A percentile compares a stretch with the other conserved stretches of the same genome.
Evolutionary conservation across 2,797 vertebrate species (phyloP).

Genomic region (Mus minutoides): DNA sequence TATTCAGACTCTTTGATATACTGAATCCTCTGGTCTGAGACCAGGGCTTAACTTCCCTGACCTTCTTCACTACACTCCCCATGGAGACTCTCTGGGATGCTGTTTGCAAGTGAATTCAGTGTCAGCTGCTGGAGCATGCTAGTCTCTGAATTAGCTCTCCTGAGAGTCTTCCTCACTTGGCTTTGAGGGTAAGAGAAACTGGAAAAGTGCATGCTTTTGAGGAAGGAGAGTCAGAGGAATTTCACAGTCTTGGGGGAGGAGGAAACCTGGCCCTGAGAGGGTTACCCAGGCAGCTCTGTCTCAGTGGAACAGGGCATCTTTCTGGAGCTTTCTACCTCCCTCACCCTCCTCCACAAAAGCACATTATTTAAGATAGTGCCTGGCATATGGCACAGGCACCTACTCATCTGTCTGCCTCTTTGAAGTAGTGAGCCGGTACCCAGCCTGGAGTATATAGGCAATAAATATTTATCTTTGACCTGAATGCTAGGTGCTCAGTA

Average conservation of each 20-base stretch:
- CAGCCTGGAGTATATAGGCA: background rate
- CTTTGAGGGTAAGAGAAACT: background rate
- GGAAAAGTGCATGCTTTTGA: background rate
- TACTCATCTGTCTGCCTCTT: background rate
- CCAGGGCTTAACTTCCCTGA: background rate
- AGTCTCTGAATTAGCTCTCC: background rate
- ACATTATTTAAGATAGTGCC: background rate
- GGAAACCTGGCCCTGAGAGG: background rate
- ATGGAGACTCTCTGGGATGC: slow-evolving; percentile 20
- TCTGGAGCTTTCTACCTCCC: background rate
- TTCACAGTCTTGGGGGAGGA: background rate
- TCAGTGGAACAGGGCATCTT: background rate
- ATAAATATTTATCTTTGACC: slow-evolving; percentile 29
- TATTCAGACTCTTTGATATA: background rate
- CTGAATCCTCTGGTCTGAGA: background rate
- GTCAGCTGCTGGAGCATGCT: slow-evolving; percentile 2
- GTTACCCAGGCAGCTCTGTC: background rate
- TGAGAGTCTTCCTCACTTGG: slow-evolving; percentile 3
- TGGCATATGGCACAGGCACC: background rate
- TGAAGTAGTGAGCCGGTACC: background rate
- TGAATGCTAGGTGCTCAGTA: background rate
- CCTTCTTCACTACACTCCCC: background rate
- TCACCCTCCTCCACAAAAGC: background rate
- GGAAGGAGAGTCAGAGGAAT: background rate
- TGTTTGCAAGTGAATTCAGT: background rate